Evolutionary conservation across 2,797 vertebrate species (phyloP), one percentile per base, ranked within the genome.

Genomic region (Chelmon rostratus): DNA sequence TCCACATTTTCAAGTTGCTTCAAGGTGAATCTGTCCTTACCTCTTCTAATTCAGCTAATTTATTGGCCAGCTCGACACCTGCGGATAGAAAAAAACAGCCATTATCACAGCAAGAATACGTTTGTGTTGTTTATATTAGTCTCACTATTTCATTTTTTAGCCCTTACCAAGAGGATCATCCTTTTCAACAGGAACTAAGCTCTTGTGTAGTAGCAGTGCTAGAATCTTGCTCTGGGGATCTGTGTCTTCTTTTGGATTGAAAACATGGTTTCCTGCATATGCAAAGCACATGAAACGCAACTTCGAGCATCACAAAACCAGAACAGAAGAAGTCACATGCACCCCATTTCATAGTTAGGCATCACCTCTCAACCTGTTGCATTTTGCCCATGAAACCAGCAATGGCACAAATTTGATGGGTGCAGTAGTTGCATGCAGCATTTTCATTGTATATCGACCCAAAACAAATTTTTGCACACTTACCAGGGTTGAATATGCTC

Each of bases 161-260:
- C 10, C 54, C 88, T 93, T 79, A 96, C 95, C 95, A 15, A 92
- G 62, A 66, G 79, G 47, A 21, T 92, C 79, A 0, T 92, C 90
- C 42, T 88, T 93, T 82, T 91, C 88, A 23, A 86, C 67, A 31
- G 93, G 88, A 72, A 70, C 61, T 76, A 93, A 82, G 72, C 90
- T 92, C 87, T 93, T 95, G 38, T 88, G 91, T 35, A 96, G 84
- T 81, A 96, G 72, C 52, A 95, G 83, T 7, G 92, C 86, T 15
- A 96, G 61, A 47, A 96, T 93, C 85, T 94, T 94, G 85, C 84
- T 93, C 61, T 95, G 93, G 35, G 86, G n/a, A 50, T 94, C 89
- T 81, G 81, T 78, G 61, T 90, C 89, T 6, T 92, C 92, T 82
- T 86, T 94, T 53, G 78, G 76, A 67, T 81, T 90, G 65, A 92